Base-by-base conservation (phyloP, 2,888 invertebrate species). In the Hermaeophaga mercurialis region DNA sequence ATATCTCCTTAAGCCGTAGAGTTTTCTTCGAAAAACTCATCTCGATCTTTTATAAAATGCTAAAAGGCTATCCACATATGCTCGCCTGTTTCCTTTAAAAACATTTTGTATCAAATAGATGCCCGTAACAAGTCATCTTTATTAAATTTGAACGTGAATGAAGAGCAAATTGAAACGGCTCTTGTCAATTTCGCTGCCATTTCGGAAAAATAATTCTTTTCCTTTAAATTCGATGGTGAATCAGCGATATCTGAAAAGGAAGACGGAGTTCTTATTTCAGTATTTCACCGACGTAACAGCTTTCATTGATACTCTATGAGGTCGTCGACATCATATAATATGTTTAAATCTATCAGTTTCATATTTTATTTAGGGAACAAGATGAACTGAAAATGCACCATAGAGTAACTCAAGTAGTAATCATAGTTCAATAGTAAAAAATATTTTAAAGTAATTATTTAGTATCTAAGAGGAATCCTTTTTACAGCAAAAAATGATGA, bases 101-200 rank as follows among this genome's bases (percentile, higher is more conserved):
- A 46, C 19, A 46, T 31, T 31, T 18, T 45, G 31, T 45, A 46
- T 46, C 33, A 11, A 33, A 46, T 46, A 33, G 22, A 34, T 38
- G 17, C n/a, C 17, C 39, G 26, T 49, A 49, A 49, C 17, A 38
- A 49, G 39, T 39, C 48, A 48, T 39, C 38, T 28, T 38, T 26
- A 39, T 39, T 38, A 26, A 48, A 48, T 48, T 49, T 39, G 26
- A 26, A 49, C 24, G 24, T 49, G 48, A 49, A 49, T 49, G 39
- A 26, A 49, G 17, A 39, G 24, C 48, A 49, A 38, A 49, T 49
- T 49, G 48, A 39, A 38, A 18, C 48, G 28, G 28, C 48, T 48
- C 48, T 48, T 39, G 48, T 48, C 48, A 49, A 49, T 49, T 49
- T 49, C 48, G 22, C 15, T 28, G 48, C 22, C 48, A 49, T 49